Evolutionary conservation across 2,888 invertebrate genomes (phyloP), one percentile per base, ranked within the genome.

Genomic region (Andrena haemorrhoa): DNA sequence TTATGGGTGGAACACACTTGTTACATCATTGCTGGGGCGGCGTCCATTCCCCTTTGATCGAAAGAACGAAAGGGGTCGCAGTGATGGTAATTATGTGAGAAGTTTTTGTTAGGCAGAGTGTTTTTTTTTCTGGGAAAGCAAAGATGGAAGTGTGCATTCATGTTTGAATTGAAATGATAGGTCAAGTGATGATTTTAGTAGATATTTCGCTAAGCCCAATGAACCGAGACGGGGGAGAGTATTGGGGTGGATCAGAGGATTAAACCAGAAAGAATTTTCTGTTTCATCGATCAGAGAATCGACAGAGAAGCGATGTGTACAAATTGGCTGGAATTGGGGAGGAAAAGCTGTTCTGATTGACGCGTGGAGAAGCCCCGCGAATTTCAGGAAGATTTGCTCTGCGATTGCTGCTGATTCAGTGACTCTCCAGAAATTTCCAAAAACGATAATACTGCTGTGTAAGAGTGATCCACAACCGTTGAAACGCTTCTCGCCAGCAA

Each of bases 321-420:
- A 51, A 51, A 51, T 51, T 51, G 51, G 20, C 51, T 20, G 20
- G 51, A 51, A 51, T 51, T 51, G 51, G 51, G 51, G n/a, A 51
- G 20, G 51, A 51, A 20, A 51, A 51, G 51, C 51, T 51, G 20
- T 51, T 20, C 51, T 51, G 51, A 51, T 51, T 20, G 51, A 51
- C 51, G 51, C n/a, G n/a, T 8, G 51, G 20, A 20, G 20, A 51
- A 51, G 51, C 51, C 20, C 8, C 51, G 0, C 20, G 20, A 51
- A 51, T 51, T 51, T 51, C n/a, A 51, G n/a, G 8, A 51, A 51
- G 51, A 51, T 51, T 51, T 20, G 7, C 41, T 41, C 12, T 41
- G 16, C 16, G 41, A 41, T 41, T 41, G 41, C 41, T 41, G 16
- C 41, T 41, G 41, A 16, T 16, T 41, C 41, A 16, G 41, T 16